Evolutionary conservation across 92 coral and sea anemone species (phyloP).

Genomic region (Parazoanthus swiftii): DNA sequence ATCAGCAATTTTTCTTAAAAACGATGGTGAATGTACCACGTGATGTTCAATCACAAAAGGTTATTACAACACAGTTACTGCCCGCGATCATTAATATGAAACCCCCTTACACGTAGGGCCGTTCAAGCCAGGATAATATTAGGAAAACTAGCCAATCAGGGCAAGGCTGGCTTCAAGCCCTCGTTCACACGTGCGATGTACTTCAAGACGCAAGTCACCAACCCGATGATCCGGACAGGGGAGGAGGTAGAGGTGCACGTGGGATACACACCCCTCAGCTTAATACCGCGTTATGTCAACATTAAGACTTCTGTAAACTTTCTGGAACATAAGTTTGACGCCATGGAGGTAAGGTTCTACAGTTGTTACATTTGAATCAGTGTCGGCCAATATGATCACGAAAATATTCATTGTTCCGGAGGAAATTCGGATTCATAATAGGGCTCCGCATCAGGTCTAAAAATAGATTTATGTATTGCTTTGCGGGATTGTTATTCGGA

Average conservation of each 20-base stretch:
- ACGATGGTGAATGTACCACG: too few relatives aligned
- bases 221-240: not conserved
- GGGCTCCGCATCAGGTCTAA: too few relatives aligned
- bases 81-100: too few relatives aligned
- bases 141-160: not conserved
- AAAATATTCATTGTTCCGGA: not conserved
- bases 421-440: not conserved
- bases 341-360: slow-evolving; percentile 52
- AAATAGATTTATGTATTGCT: too few relatives aligned
- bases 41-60: too few relatives aligned
- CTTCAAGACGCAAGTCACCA: slow-evolving; percentile 21
- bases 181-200: slow-evolving; percentile 14
- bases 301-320: slow-evolving; percentile 38
- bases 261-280: slow-evolving; percentile 53
- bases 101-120: not conserved
- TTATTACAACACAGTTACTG: too few relatives aligned
- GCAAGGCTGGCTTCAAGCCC: slow-evolving; percentile 1
- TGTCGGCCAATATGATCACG: not conserved
- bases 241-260: slow-evolving; percentile 30
- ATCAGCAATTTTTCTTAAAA: too few relatives aligned
- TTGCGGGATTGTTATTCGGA: too few relatives aligned
- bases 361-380: too few relatives aligned
- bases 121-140: slow-evolving; percentile 20
- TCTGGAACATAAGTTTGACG: slow-evolving; percentile 39
- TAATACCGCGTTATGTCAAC: slow-evolving; percentile 53